Evolutionary conservation across 2,113 vertebrate species (phyloP).

Genomic region (Gopherus flavomarginatus): DNA sequence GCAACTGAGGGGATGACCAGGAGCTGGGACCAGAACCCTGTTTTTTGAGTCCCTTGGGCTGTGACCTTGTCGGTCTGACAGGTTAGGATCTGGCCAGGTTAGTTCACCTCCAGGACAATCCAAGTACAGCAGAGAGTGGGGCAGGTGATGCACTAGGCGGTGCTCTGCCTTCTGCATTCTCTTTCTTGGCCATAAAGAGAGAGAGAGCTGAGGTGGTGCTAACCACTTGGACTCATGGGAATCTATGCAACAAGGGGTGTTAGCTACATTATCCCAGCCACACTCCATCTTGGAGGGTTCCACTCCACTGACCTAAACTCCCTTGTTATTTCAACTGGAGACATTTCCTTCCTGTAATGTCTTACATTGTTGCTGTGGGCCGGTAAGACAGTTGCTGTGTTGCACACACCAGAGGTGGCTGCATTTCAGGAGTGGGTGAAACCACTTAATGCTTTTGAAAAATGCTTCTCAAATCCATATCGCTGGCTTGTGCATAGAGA

Average conservation of each 20-base stretch:
- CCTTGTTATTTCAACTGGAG: background rate
- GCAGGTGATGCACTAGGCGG: background rate
- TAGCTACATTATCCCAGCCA: background rate
- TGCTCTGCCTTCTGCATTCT: background rate
- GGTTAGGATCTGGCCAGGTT: background rate
- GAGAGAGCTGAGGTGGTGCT: background rate
- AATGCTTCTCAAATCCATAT: background rate
- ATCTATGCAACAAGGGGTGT: too few relatives aligned
- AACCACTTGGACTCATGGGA: too few relatives aligned
- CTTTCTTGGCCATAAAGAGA: background rate
- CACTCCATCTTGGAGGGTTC: background rate
- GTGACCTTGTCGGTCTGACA: background rate
- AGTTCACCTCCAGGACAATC: background rate
- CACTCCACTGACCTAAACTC: background rate
- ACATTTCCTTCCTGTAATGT: background rate
- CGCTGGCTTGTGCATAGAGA: fast-evolving
- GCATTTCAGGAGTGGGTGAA: too few relatives aligned
- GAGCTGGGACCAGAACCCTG: background rate
- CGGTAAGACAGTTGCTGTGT: too few relatives aligned
- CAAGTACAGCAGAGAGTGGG: background rate
- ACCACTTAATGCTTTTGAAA: background rate
- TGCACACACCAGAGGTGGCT: background rate
- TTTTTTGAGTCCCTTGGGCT: background rate
- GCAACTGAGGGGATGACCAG: background rate
- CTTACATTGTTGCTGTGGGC: background rate